Base-by-base conservation (phyloP, 2,888 invertebrate genomes). In the Lasius fuliginosus region DNA sequence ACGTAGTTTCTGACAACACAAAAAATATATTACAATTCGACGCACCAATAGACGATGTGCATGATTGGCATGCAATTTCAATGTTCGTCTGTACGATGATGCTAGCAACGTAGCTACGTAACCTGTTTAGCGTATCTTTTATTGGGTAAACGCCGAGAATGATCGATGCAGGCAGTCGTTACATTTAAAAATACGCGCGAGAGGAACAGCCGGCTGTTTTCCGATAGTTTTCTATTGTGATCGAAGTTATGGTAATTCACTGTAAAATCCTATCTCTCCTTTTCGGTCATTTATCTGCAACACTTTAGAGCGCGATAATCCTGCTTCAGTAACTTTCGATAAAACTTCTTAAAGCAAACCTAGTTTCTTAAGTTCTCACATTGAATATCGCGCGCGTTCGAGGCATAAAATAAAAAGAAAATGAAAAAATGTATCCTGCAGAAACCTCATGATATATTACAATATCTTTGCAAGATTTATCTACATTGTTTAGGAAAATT, bases 21-120 rank as follows among this genome's bases (percentile, higher is more conserved):
- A 81, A 79, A n/a, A 81, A 71, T 60, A 46, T 40, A 18, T 81
- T 81, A 77, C 79, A 60, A 60, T 12, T 71, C 33, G 71, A 79
- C 36, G 60, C 46, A 36, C 42, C 60, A 33, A 71, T 18, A 23
- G 40, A 69, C 33, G 60, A 40, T 12, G 68, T 9, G 11, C 71
- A 79, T 42, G 71, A 79, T 71, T 46, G 60, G 36, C 33, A 62
- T 62, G 46, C 60, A 81, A 67, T 68, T 68, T 68, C 73, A 46
- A n/a, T 42, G 15, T 27, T 18, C 33, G 4, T 30, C 23, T 23
- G 30, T 11, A 27, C 11, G 15, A 27, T 30, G 2, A 36, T 18
- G 8, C 27, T 11, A 11, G 23, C 53, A 23, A 33, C 68, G 23
- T 27, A 42, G 33, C 27, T 23, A 33, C 42, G 11, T 46, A 49